Evolutionary conservation across 2,888 invertebrate species (phyloP).

Genomic region (Parthenolecanium corni): DNA sequence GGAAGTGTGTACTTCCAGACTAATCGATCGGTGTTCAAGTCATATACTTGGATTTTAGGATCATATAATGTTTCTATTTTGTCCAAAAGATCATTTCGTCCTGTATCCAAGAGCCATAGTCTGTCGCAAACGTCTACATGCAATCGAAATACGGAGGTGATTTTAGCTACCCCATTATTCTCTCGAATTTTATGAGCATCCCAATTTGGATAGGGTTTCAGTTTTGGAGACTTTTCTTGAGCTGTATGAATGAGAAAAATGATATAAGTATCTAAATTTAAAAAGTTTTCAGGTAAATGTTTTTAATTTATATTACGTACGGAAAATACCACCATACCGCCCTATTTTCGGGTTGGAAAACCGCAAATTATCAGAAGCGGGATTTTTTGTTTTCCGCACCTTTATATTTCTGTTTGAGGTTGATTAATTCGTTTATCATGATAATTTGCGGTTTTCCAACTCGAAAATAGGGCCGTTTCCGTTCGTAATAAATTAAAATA

Average conservation of each 20-base stretch:
- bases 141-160: conserved; percentile 60
- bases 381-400: no score
- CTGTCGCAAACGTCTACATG: conserved; percentile 62
- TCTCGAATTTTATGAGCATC: conserved; percentile 62
- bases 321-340: no score
- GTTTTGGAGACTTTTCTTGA: conserved; percentile 46
- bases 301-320: no score
- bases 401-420: no score
- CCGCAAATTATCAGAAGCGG: no score
- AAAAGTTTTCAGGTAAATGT: no score
- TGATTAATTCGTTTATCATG: no score
- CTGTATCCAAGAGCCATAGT: conserved; percentile 70
- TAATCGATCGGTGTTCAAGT: conserved; percentile 61
- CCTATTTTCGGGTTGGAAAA: no score
- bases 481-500: no score
- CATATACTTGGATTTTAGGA: conserved; percentile 57
- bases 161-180: conserved; percentile 31
- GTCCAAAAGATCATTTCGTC: conserved; percentile 51
- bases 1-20: conserved; percentile 58
- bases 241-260: conserved; percentile 30
- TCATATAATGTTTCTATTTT: conserved; percentile 49
- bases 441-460: no score
- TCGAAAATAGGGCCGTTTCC: no score
- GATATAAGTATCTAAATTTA: no score
- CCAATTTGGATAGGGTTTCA: conserved; percentile 66